Base-by-base conservation (phyloP, 2,797 vertebrate genomes). In the Gymnoscopelus microlampas region DNA sequence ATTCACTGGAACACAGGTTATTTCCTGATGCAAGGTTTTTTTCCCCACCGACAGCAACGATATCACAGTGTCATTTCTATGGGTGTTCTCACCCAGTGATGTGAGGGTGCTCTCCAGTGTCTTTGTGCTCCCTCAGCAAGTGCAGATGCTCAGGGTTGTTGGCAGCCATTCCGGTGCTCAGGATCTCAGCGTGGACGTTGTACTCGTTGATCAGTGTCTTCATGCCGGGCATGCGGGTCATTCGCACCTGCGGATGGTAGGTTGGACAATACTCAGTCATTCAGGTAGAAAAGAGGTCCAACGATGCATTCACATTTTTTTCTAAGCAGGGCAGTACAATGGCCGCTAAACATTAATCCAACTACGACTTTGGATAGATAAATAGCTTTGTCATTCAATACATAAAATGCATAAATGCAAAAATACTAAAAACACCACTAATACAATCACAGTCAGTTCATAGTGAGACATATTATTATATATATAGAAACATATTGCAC, bases 201-300 rank as follows among this genome's bases (percentile, higher is more conserved):
- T 94, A 88, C 14, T 94, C 92, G 0, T 92, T 91, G 61, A 94
- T 94, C n/a, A 75, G 14, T 0, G 86, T 89, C 82, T 89, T 93
- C 66, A 88, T 76, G 4, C 90, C 90, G 0, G 92, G 87, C 3
- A 93, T 23, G n/a, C 79, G 77, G 0, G 80, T 91, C 65, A 92
- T 75, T 4, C 83, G 79, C 8, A 94, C 88, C 94, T 95, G 6
- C 5, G 19, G n/a, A 56, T 19, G 32, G 29, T 26, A 35, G 12
- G 35, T 39, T 39, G 0, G 59, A 14, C 5, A 66, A 44, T 44
- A 74, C 10, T 50, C 5, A 51, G 3, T 51, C 49, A 51, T 51
- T 51, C 49, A 51, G 49, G 13, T 14, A 51, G 5, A 39, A 29
- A 19, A 29, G 2, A 48, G 2, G 47, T 48, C 47, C 47, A 48